Evolutionary conservation across 2,888 invertebrate genomes (phyloP), one percentile per base, ranked within the genome.

Genomic region (Xanthostigma xanthostigma): DNA sequence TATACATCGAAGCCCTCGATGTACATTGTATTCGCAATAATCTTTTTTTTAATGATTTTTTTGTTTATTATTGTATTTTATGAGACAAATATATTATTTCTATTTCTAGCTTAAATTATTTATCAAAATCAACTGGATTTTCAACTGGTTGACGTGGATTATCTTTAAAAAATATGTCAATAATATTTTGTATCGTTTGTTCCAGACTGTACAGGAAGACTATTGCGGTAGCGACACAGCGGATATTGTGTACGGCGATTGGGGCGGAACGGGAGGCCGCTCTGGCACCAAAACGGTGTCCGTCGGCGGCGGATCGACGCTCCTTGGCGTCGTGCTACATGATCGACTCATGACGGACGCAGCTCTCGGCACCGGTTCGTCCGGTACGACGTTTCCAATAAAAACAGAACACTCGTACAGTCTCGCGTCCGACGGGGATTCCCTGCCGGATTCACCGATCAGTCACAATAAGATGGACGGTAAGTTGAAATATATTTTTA

Each of bases 321-420:
- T 77, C 45, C 70, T 74, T 45, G 76, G 76, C 27, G 85, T 92
- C 53, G 83, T 93, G 47, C 73, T 92, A 34, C 86, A 92, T 67
- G 93, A 93, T 70, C 78, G 88, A 61, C 75, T 93, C 58, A 89
- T 90, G 82, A 87, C 89, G 10, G 90, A 89, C 60, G 91, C 92
- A 4, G 82, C 85, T 17, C 74, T 90, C 46, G 86, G 86, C 54
- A 71, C 70, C 35, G 63, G 62, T 42, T 81, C 84, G 46, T 65
- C 65, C 36, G 67, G 62, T 0, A 53, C 63, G 45, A 27, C 27
- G 27, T 27, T 27, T 27, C 90, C 90, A 55, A 92, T 93, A 64
- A 91, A 92, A 71, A 82, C 85, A 53, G 92, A 93, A 69, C 93
- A 93, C 73, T 91, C 91, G 55, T 93, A 93, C 75, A 92, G 90